Evolutionary conservation across 2,113 vertebrate species (phyloP), one percentile per base, ranked within the genome.

Genomic region (Rhipidura dahli): DNA sequence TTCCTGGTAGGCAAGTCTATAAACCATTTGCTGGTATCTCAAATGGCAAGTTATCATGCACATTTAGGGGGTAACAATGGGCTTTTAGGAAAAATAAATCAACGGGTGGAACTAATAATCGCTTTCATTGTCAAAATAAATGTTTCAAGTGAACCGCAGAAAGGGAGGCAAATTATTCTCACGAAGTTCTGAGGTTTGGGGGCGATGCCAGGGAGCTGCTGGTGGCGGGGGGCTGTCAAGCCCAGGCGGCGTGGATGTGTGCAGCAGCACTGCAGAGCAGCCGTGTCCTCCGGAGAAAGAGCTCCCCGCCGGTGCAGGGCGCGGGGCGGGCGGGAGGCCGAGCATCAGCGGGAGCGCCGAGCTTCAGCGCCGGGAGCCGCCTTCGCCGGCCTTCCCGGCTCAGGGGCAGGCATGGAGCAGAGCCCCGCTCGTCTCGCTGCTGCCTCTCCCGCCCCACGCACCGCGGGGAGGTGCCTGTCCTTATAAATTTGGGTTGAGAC

Each of bases 401-500:
- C 54, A 35, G 40, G 35, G 47, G 15, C 10, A 1, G 30, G 72
- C 68, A 50, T 65, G 71, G 30, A 45, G 86, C 80, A 68, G 72
- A 68, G 54, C 42, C 85, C 8, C 47, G 22, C 81, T 79, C 76
- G 53, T 87, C 78, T 92, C 44, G 30, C 59, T 44, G 90, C 94
- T 85, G 75, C 80, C 78, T 83, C 61, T 76, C 61, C 61, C 83
- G 91, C 87, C 83, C 91, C 63, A 20, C 37, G 76, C 86, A 61
- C 93, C 0, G 35, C 80, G 83, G 91, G 66, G 45, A 81, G 54
- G 45, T 13, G 4, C 7, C 73, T 90, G 89, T 97, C 94, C 94
- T 94, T 97, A 97, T 95, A 97, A 96, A 95, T 92, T 94, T 95
- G 97, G 90, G 88, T 92, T 94, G 96, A 93, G 97, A 97, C 93